Base-by-base conservation (phyloP, 1,140 invertebrate species). In the Daktulosphaira vitifoliae region DNA sequence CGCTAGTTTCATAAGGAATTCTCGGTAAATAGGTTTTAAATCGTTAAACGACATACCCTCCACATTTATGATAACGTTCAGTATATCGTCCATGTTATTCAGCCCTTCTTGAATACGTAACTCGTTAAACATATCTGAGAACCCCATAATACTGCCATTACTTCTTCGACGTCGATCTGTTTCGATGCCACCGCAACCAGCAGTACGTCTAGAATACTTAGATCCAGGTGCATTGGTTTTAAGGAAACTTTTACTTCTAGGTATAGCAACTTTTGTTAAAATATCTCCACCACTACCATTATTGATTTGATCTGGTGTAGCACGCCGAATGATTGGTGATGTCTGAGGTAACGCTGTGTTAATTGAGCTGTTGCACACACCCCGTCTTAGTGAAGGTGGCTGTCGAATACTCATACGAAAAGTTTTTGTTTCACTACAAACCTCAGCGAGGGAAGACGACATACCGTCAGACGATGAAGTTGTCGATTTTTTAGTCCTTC, bases 1-100 rank as follows among this genome's bases (percentile, higher is more conserved):
- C 0, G 89, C 88, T 54, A 92, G 76, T 77, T 92, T 91, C 44
- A 92, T 73, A 23, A 92, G 76, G 71, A 92, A 89, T 76, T 92
- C 89, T 74, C 91, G 90, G 73, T 93, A 91, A 39, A 91, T 86
- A 3, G 90, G 90, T 74, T 91, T 91, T 50, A 92, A 76, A 69
- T 92, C 89, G 76, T 92, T 92, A 75, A 91, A 93, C 20, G 88
- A 90, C 89, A 93, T 92, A 51, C 90, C 89, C 72, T 91, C 87
- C 1, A 88, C 83, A 76, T 91, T 88, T 67, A 92, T 90, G 70
- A 93, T 91, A 68, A 86, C 85, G 69, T 85, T 85, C 15, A 93
- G 79, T 62, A 93, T 90, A 71, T 92, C 89, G 74, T 93, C 90
- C 74, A 92, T 83, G 54, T 85, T 90, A 71, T 88, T 86, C 23